phyloP scores from a whole-genome alignment of 2,113 vertebrate genomes.

The Embiotoca jacksoni region DNA sequence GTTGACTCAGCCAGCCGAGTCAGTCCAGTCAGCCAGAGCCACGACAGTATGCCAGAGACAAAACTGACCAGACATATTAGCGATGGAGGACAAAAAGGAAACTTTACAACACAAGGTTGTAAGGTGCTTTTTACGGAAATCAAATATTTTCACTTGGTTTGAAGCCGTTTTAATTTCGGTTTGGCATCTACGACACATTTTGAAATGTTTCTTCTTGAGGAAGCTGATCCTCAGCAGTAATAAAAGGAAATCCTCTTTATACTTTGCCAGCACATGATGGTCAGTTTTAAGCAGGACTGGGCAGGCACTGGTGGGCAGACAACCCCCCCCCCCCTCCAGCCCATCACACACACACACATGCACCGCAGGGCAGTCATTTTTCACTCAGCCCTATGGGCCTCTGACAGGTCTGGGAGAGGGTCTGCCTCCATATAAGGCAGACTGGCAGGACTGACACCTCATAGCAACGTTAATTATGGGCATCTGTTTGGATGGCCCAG shows the following conservation, averaged over 20 bases:
- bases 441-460: constrained; percentile 78
- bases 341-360: constrained; percentile 42
- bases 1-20: constrained; percentile 53
- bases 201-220: neutral
- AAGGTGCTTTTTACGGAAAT: neutral
- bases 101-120: neutral
- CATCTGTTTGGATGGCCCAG: constrained; percentile 82
- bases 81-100: neutral
- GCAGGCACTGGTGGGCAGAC: constrained; percentile 57
- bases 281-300: constrained; percentile 26
- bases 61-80: neutral
- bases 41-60: constrained; percentile 14
- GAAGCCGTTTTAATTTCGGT: neutral
- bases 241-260: neutral
- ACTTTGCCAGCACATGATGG: constrained; percentile 28
- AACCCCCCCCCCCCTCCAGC: constrained; percentile 37
- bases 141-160: neutral
- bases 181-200: neutral
- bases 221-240: neutral
- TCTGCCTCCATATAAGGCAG: constrained; percentile 69
- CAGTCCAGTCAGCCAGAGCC: constrained; percentile 3
- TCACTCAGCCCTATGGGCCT: constrained; percentile 70
- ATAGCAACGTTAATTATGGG: constrained; percentile 85
- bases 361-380: constrained; percentile 75
- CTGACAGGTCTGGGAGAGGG: constrained; percentile 80